These are phyloP conservation scores for Bungarus multicinctus DNA, from an alignment of 2,113 vertebrate genomes.

Conservation along the genomic window DNA sequence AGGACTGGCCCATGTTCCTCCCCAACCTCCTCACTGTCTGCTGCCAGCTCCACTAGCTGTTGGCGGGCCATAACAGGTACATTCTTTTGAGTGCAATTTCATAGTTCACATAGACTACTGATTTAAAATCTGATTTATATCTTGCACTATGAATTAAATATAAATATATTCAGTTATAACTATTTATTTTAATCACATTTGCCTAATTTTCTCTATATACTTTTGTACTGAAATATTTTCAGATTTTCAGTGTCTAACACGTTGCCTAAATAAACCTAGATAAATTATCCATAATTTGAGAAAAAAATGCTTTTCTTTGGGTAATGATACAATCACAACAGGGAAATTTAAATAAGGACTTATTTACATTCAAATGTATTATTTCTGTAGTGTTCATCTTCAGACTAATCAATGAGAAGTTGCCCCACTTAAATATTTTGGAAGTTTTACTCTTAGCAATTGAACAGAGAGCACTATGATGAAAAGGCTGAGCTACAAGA, in stretches of 20 bases:
- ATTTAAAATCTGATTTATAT: too few species aligned
- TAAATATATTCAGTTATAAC: too few species aligned
- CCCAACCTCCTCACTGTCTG: too few species aligned
- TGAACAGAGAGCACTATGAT: neutral
- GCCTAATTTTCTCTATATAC: neutral
- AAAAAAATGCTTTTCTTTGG: neutral
- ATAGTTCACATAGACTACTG: too few species aligned
- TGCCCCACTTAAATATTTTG: neutral
- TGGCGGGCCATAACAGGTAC: neutral
- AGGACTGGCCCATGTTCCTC: too few species aligned
- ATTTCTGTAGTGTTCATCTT: neutral
- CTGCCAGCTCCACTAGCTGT: too few species aligned
- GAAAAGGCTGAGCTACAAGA: neutral
- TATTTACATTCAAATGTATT: constrained; percentile 22
- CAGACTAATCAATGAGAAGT: neutral
- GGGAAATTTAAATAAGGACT: neutral
- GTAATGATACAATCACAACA: neutral
- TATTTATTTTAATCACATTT: neutral
- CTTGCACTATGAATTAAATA: too few species aligned
- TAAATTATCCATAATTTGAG: neutral
- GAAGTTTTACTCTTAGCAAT: neutral
- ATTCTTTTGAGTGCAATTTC: neutral
- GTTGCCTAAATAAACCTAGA: neutral
- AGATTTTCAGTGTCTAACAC: neutral
- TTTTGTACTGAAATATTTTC: constrained; percentile 1